Evolutionary conservation across 2,113 vertebrate species (phyloP).

Genomic region (Bombycilla garrulus): DNA sequence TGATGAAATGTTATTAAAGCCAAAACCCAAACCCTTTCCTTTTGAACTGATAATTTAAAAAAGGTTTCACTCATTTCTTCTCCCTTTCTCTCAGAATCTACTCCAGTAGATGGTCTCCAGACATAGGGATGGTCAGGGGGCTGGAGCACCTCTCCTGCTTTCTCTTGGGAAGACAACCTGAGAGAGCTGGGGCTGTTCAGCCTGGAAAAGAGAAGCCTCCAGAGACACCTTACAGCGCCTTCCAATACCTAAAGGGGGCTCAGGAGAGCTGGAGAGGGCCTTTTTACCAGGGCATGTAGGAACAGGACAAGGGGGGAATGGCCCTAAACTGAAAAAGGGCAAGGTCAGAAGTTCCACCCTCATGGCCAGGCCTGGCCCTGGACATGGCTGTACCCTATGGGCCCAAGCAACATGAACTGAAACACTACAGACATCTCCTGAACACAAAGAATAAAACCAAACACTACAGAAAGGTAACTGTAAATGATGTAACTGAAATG

Average conservation of each 20-base stretch:
- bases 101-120: not conserved
- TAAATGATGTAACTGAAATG: not conserved
- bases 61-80: not conserved
- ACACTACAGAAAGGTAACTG: not conserved
- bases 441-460: not conserved
- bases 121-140: not conserved
- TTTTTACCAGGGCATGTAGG: not conserved
- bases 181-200: not conserved
- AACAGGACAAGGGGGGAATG: not conserved
- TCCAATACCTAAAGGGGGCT: not conserved
- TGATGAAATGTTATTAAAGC: not conserved
- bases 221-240: not conserved
- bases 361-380: rapidly evolving
- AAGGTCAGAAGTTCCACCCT: not conserved
- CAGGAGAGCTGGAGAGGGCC: not conserved
- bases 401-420: not conserved
- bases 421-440: not conserved
- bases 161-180: not conserved
- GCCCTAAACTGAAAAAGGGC: not conserved
- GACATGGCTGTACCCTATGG: rapidly evolving
- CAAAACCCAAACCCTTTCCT: not conserved
- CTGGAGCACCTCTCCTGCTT: not conserved
- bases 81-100: not conserved
- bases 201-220: not conserved
- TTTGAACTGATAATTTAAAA: not conserved